phyloP scores from a whole-genome alignment of 2,113 vertebrate genomes.

The Nesogale talazaci region DNA sequence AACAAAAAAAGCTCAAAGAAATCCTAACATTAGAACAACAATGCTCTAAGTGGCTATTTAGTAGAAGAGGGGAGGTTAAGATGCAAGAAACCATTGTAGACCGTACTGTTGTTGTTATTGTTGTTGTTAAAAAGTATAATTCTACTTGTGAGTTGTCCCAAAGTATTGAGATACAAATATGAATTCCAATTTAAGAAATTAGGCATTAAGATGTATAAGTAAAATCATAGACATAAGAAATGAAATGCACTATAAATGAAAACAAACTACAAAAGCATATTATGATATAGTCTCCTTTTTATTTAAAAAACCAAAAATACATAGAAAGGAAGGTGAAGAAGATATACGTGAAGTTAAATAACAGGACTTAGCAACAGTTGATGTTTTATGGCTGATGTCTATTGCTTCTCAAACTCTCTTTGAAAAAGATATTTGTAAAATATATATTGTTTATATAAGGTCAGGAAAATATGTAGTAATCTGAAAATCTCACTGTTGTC shows the following conservation, averaged over 20 bases:
- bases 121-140: not conserved
- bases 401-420: not conserved
- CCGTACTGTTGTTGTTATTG: not conserved
- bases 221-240: slow-evolving; percentile 11
- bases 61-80: not conserved
- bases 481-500: slow-evolving; percentile 11
- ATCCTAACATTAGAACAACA: not conserved
- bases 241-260: slow-evolving; percentile 12
- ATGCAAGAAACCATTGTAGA: not conserved
- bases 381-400: slow-evolving; percentile 24
- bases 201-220: too few relatives aligned
- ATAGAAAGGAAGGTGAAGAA: not conserved
- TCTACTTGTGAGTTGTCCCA: not conserved
- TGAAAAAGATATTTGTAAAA: not conserved
- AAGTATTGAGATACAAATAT: slow-evolving; percentile 41
- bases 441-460: not conserved
- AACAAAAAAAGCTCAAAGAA: not conserved
- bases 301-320: not conserved
- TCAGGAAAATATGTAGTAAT: not conserved
- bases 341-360: not conserved
- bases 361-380: not conserved
- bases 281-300: not conserved
- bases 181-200: slow-evolving; percentile 8
- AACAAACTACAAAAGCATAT: slow-evolving; percentile 29
- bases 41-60: not conserved